These are phyloP conservation scores for Miichthys miiuy DNA, from an alignment of 2,797 vertebrate genomes.

Conservation along the genomic window DNA sequence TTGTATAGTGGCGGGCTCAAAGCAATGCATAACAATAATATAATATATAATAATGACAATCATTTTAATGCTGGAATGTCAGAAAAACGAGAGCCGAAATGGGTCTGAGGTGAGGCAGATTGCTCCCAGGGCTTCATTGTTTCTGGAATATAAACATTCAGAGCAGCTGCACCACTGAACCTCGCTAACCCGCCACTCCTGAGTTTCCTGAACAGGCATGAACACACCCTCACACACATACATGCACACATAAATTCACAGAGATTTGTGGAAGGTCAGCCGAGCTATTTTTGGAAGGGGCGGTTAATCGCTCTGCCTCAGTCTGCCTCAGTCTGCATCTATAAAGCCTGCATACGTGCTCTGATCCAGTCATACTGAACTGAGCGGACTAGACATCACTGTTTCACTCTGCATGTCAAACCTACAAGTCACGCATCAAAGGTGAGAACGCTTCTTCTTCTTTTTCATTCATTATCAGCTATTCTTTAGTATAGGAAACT, in stretches of 20 bases:
- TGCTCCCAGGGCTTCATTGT: conserved; percentile 80
- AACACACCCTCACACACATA: conserved; percentile 69
- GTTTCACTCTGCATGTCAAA: conserved; percentile 37
- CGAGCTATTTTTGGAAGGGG: conserved; percentile 82
- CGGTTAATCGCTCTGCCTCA: conserved; percentile 63
- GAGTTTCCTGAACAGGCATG: conserved; percentile 75
- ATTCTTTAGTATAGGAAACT: neutral
- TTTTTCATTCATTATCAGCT: neutral
- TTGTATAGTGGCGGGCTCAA: neutral
- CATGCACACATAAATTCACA: conserved; percentile 19
- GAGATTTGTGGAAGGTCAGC: conserved; percentile 74
- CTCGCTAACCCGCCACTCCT: conserved; percentile 70
- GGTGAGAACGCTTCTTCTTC: conserved; percentile 61
- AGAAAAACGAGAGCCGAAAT: conserved; percentile 13
- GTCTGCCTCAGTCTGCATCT: conserved; percentile 50
- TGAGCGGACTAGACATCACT: conserved; percentile 46
- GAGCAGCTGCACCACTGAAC: conserved; percentile 76
- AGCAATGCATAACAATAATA: neutral
- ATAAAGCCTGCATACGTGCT: conserved; percentile 73
- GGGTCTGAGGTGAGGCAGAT: conserved; percentile 22
- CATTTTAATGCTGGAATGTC: neutral
- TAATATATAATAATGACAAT: neutral
- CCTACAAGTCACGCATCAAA: conserved; percentile 42
- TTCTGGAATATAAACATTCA: conserved; percentile 83
- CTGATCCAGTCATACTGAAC: conserved; percentile 60